phyloP scores from a whole-genome alignment of 2,888 invertebrate species.

The Terebella lapidaria region DNA sequence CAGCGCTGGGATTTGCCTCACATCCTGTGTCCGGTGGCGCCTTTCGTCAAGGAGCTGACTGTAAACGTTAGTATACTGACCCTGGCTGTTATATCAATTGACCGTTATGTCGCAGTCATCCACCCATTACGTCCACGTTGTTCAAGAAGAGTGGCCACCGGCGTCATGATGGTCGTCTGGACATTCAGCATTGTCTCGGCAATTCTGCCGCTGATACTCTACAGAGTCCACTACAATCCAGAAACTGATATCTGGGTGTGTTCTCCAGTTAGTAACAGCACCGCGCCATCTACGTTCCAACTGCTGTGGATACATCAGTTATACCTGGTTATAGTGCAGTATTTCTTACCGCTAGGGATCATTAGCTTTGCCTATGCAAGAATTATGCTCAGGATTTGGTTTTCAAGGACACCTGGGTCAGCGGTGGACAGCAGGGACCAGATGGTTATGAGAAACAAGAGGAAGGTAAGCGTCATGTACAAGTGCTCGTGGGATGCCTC shows the following conservation, averaged over 20 bases:
- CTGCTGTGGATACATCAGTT: conserved; percentile 47
- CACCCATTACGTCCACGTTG: conserved; percentile 61
- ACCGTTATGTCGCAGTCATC: conserved; percentile 65
- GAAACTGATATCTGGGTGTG: conserved; percentile 21
- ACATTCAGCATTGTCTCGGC: conserved; percentile 60
- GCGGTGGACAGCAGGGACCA: conserved; percentile 73
- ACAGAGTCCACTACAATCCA: neutral
- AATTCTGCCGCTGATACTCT: conserved; percentile 61
- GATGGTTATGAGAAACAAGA: conserved; percentile 75
- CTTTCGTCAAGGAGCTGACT: conserved; percentile 78
- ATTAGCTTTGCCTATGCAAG: conserved; percentile 77
- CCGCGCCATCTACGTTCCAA: conserved; percentile 23
- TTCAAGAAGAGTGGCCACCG: conserved; percentile 68
- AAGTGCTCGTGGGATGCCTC: no score
- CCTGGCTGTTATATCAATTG: conserved; percentile 78
- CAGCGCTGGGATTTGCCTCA: conserved; percentile 81
- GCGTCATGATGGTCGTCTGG: conserved; percentile 74
- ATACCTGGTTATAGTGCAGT: conserved; percentile 57
- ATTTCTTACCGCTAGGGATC: conserved; percentile 74
- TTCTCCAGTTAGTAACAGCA: conserved; percentile 44
- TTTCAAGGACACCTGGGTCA: conserved; percentile 73
- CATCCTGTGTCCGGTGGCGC: conserved; percentile 84
- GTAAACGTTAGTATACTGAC: conserved; percentile 88
- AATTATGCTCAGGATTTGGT: conserved; percentile 76
- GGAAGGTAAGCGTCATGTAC: conserved; percentile 67